phyloP scores from a whole-genome alignment of 2,113 vertebrate species.

The Myxocyprinus asiaticus region DNA sequence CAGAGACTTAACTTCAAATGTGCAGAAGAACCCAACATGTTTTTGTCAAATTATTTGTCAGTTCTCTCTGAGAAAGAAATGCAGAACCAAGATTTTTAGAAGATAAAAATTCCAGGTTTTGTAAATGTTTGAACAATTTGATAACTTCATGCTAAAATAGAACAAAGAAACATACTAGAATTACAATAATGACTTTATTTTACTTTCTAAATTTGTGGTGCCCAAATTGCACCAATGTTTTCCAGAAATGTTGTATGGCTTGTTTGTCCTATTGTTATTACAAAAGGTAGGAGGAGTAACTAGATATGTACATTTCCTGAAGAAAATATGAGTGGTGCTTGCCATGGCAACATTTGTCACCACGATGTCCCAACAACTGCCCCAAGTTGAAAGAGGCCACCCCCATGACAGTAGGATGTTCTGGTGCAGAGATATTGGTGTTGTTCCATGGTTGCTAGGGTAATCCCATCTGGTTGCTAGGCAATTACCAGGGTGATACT shows the following conservation, averaged over 20 bases:
- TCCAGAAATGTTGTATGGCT: not conserved
- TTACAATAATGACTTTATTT: not conserved
- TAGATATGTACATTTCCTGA: too few species aligned
- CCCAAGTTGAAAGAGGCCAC: too few species aligned
- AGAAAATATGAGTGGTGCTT: too few species aligned
- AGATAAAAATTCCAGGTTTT: not conserved
- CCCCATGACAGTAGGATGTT: too few species aligned
- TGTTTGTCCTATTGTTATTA: not conserved
- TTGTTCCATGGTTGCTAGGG: too few species aligned
- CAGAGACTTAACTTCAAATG: conserved; percentile 54
- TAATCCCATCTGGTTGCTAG: too few species aligned
- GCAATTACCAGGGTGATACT: too few species aligned
- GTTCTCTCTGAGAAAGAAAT: conserved; percentile 13
- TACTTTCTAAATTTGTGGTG: not conserved
- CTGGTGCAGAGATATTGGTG: too few species aligned
- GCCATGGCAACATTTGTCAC: too few species aligned
- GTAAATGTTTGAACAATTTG: not conserved
- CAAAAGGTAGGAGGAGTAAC: conserved; percentile 5
- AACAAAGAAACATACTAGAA: not conserved
- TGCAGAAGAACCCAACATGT: conserved; percentile 49
- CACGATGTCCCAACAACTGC: too few species aligned
- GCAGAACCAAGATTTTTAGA: not conserved
- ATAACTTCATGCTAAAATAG: not conserved
- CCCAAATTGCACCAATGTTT: not conserved
- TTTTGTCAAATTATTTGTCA: conserved; percentile 20